phyloP scores from a whole-genome alignment of 2,113 vertebrate species.

The Channa argus region DNA sequence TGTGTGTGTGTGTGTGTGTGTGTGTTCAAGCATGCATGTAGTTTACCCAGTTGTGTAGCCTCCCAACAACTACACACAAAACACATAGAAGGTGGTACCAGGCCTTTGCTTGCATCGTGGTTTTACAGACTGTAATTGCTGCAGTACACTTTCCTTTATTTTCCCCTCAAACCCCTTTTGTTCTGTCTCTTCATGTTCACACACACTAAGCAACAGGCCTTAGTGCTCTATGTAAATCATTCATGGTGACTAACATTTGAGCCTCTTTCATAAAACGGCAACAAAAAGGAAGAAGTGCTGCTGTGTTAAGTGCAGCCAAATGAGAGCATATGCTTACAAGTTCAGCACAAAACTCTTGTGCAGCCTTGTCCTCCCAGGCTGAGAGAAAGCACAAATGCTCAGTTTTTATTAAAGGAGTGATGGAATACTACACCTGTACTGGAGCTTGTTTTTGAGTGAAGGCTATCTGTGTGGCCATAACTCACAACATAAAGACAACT shows the following conservation, averaged over 20 bases:
- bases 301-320: slow-evolving; percentile 7
- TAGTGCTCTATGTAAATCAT: slow-evolving; percentile 19
- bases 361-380: not conserved
- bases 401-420: slow-evolving; percentile 2
- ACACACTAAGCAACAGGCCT: not conserved
- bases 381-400: not conserved
- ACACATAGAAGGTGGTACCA: slow-evolving; percentile 9
- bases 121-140: slow-evolving; percentile 64
- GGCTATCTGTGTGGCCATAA: not conserved
- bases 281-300: not conserved
- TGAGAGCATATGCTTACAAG: slow-evolving; percentile 20
- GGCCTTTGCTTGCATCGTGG: slow-evolving; percentile 30
- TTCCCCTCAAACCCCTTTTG: slow-evolving; percentile 29
- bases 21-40: slow-evolving; percentile 1
- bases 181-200: slow-evolving; percentile 13
- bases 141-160: slow-evolving; percentile 48
- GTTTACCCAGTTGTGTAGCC: slow-evolving; percentile 5
- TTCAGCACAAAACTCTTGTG: not conserved
- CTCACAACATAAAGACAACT: not conserved
- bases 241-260: slow-evolving; percentile 32
- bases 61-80: slow-evolving; percentile 21
- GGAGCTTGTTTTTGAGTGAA: not conserved
- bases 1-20: slow-evolving; percentile 19
- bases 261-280: not conserved
- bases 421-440: not conserved